phyloP scores from a whole-genome alignment of 2,888 invertebrate species.

The Dascillus cervinus region DNA sequence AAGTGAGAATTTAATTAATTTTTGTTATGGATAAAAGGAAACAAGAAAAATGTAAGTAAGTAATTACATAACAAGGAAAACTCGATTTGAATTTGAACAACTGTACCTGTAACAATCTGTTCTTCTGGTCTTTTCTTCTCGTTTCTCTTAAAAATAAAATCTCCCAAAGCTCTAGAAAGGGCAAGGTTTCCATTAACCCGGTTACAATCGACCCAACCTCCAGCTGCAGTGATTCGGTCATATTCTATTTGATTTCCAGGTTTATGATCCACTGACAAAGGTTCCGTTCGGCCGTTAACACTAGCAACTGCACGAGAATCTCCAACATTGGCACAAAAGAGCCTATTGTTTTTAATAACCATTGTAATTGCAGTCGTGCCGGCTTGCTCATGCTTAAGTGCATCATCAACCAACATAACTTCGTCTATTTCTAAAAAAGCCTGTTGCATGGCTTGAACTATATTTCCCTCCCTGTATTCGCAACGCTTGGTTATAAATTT shows the following conservation, averaged over 20 bases:
- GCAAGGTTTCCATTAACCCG: conserved; percentile 98
- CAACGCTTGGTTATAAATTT: conserved; percentile 78
- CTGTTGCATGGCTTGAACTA: conserved; percentile 77
- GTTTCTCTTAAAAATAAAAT: conserved; percentile 94
- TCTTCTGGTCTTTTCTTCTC: conserved; percentile 77
- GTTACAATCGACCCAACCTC: conserved; percentile 96
- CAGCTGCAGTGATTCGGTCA: conserved; percentile 84
- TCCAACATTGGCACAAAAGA: conserved; percentile 96
- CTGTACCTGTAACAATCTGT: conserved; percentile 97
- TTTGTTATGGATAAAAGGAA: too few relatives aligned
- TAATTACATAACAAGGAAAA: too few relatives aligned
- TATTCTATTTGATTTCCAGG: conserved; percentile 84
- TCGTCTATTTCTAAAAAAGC: conserved; percentile 80
- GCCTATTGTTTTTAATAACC: conserved; percentile 71
- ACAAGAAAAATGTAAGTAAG: too few relatives aligned
- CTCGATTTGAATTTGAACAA: conserved; percentile 8
- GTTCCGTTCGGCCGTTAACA: conserved; percentile 68
- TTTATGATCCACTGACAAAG: conserved; percentile 89
- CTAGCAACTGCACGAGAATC: conserved; percentile 93
- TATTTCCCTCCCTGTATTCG: conserved; percentile 76
- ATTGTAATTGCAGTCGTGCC: conserved; percentile 91
- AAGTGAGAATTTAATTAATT: too few relatives aligned
- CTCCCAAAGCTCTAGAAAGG: conserved; percentile 90
- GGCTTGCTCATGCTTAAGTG: conserved; percentile 84
- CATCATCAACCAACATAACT: conserved; percentile 84